Base-by-base conservation (phyloP, 2,888 invertebrate species). In the Lydus trimaculatus region DNA sequence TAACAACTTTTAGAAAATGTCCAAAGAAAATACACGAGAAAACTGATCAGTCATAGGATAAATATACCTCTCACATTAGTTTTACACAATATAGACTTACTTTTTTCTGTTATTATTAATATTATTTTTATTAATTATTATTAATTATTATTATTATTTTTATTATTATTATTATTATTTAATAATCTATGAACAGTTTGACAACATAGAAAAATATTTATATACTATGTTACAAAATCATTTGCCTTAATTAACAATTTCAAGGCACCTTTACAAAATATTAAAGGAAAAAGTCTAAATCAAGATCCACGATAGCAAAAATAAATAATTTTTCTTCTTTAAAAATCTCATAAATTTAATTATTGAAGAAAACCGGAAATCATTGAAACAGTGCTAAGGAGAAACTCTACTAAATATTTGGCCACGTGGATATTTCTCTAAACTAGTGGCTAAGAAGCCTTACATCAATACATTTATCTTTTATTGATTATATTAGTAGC, bases 171-270 rank as follows among this genome's bases (percentile, higher is more conserved):
- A n/a, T 65, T 63, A 31, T 52, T 39, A 6, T 31, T 76, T 76
- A 56, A 76, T 77, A 75, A 76, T 80, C 82, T 85, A 84, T 84
- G 84, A 85, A 85, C 84, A 85, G 83, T 82, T 84, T 84, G 85
- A 85, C 84, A 90, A 90, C 90, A 90, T 90, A 90, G 89, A 90
- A 89, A 90, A 90, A 90, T 90, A 89, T 89, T 90, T 89, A 89
- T 85, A 85, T 85, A 85, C 84, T 86, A 88, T 89, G 87, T 89
- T 90, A 90, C 89, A 90, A 90, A 90, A 90, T 90, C 89, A 89
- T 87, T 88, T 84, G 86, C 86, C 89, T 90, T 90, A 90, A 88
- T 88, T 89, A 89, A 82, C 82, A 79, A 82, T 83, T 83, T 81
- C 85, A 86, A 86, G 86, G 86, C 86, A 86, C 86, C 86, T 84